phyloP scores from a whole-genome alignment of 2,113 vertebrate genomes.

The Hypocryptadius cinnamomeus region DNA sequence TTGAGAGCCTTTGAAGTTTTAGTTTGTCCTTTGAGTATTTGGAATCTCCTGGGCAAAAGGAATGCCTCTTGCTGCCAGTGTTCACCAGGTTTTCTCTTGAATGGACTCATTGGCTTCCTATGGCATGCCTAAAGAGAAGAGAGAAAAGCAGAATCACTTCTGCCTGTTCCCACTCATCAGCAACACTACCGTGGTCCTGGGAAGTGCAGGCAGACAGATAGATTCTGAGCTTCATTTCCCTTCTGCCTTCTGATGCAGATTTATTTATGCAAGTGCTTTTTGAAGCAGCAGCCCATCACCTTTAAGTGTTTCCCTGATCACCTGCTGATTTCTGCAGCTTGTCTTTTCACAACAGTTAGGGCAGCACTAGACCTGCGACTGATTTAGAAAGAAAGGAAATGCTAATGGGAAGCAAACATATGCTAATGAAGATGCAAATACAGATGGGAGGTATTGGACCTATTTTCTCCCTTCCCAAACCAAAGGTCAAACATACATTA shows the following conservation, averaged over 20 bases:
- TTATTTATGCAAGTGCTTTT: constrained; percentile 40
- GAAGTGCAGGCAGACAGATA: not conserved
- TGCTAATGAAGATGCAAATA: not conserved
- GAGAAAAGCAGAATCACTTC: not conserved
- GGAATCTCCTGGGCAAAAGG: not conserved
- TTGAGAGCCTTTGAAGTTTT: not conserved
- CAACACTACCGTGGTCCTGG: accelerated
- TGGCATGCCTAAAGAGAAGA: not conserved
- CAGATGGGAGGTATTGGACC: not conserved
- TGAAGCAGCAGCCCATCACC: constrained; percentile 27
- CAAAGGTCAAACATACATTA: not conserved
- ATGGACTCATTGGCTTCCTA: not conserved
- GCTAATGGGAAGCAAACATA: not conserved
- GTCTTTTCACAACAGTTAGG: not conserved
- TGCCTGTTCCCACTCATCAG: not conserved
- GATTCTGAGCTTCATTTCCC: not conserved
- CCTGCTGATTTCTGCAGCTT: not conserved
- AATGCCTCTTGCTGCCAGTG: not conserved
- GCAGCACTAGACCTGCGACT: not conserved
- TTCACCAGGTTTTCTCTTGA: not conserved
- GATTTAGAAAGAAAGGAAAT: not conserved
- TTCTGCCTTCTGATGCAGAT: not conserved
- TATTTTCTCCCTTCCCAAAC: constrained; percentile 2
- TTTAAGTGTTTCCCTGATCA: constrained; percentile 41
- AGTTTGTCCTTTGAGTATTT: not conserved